Evolutionary conservation across 2,888 invertebrate species (phyloP).

Genomic region (Gnatocerus cornutus): DNA sequence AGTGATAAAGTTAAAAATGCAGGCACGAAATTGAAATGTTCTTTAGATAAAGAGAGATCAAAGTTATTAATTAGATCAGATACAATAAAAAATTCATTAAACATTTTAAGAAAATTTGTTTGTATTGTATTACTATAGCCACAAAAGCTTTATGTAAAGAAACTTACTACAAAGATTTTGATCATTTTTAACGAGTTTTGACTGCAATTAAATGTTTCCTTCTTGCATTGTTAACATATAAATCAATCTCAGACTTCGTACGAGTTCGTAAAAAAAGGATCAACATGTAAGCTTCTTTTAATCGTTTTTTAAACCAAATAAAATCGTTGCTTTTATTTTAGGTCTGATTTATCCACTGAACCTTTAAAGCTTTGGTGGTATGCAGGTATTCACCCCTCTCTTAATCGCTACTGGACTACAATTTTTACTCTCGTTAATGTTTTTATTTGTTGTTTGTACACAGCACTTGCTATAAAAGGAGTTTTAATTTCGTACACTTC

Average conservation of each 20-base stretch:
- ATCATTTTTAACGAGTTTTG: too few relatives aligned
- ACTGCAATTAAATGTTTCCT: too few relatives aligned
- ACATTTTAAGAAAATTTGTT: background rate
- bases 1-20: background rate
- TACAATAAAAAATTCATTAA: background rate
- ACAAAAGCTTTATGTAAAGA: background rate
- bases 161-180: too few relatives aligned
- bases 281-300: too few relatives aligned
- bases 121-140: conserved; percentile 8
- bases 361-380: background rate
- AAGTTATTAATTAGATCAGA: conserved; percentile 2
- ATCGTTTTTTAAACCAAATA: too few relatives aligned
- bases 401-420: background rate
- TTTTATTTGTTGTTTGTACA: background rate
- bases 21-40: background rate
- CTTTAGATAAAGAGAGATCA: background rate
- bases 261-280: too few relatives aligned
- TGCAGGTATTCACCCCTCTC: background rate
- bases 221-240: too few relatives aligned
- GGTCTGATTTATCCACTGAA: background rate
- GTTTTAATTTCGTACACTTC: conserved; percentile 2
- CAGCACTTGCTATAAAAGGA: conserved; percentile 10
- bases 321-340: background rate
- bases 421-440: background rate
- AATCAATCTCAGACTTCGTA: too few relatives aligned